Conservation (phyloP, 2,888 invertebrate genomes). For the Drosophila tanythrix region DNA sequence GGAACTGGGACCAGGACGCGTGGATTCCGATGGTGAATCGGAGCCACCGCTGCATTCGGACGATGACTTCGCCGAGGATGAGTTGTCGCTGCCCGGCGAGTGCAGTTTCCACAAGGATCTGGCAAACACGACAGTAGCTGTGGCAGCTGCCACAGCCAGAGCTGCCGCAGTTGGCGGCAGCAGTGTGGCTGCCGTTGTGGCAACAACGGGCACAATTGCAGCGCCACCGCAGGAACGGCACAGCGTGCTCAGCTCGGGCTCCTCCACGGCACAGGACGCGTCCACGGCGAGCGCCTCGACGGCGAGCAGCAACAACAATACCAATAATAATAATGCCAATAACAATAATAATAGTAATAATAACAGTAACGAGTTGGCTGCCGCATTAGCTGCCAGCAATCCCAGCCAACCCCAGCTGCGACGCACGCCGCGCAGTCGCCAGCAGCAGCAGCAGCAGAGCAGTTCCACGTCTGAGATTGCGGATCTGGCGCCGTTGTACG, state of each 20-base stretch:
- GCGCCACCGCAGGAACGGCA: constrained; percentile 79
- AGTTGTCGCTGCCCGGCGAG: constrained; percentile 88
- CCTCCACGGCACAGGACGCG: constrained; percentile 81
- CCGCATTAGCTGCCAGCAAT: constrained; percentile 1
- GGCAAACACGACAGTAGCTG: constrained; percentile 31
- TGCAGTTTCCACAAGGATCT: constrained; percentile 82
- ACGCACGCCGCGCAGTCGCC: constrained; percentile 55
- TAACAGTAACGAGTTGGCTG: constrained; percentile 21
- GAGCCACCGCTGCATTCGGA: constrained; percentile 90
- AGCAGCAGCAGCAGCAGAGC: constrained; percentile 24
- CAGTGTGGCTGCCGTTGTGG: constrained; percentile 39
- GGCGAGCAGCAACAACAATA: constrained; percentile 47
- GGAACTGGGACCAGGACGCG: constrained; percentile 88
- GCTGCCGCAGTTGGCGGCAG: constrained; percentile 41
- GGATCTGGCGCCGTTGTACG: constrained; percentile 81
- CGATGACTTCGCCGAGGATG: constrained; percentile 94
- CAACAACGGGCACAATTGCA: constrained; percentile 26
- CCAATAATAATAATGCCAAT: constrained; percentile 14
- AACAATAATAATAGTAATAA: constrained; percentile 14
- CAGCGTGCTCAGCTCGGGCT: constrained; percentile 83
- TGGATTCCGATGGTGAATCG: constrained; percentile 87
- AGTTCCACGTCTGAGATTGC: constrained; percentile 71
- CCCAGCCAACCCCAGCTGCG: constrained; percentile 24
- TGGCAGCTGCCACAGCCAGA: constrained; percentile 33
- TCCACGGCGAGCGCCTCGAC: constrained; percentile 80